Conservation (phyloP, 2,113 vertebrate genomes). For the Aix galericulata region DNA sequence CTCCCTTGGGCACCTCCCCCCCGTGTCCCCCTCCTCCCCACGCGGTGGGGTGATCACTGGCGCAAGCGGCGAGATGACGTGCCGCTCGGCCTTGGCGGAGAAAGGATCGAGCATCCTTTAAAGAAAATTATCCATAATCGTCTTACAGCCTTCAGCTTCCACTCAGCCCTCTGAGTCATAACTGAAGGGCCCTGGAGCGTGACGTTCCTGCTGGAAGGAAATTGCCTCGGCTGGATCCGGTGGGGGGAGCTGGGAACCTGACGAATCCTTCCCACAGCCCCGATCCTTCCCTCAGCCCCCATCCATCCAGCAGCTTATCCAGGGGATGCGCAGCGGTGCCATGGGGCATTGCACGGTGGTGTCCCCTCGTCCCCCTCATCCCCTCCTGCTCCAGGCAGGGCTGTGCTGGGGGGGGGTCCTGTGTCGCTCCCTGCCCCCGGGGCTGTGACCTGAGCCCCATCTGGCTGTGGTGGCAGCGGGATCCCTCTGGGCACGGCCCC, state of each 20-base stretch:
- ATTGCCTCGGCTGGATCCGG: constrained; percentile 47
- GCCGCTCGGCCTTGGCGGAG: background rate
- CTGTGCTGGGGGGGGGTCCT: background rate
- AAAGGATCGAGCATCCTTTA: constrained; percentile 60
- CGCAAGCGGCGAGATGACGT: constrained; percentile 27
- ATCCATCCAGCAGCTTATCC: background rate
- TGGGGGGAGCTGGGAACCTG: background rate
- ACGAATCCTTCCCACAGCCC: background rate
- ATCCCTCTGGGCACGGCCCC: background rate
- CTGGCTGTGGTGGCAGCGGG: constrained; percentile 66
- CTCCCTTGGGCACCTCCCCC: background rate
- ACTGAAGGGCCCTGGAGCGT: constrained; percentile 65
- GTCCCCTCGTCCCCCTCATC: background rate
- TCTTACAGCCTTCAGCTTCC: constrained; percentile 36
- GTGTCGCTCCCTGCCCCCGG: background rate
- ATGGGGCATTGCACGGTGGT: fast-evolving
- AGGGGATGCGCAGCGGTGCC: fast-evolving
- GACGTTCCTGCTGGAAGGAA: constrained; percentile 62
- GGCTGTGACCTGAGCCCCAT: constrained; percentile 64
- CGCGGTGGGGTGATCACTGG: background rate
- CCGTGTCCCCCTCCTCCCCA: background rate
- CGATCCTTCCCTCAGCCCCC: background rate
- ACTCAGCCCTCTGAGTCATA: constrained; percentile 65
- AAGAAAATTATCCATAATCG: constrained; percentile 64
- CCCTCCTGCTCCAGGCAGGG: fast-evolving